A percentile compares a stretch with the other conserved stretches of the same genome.
These are phyloP conservation scores for Podotricha telesiphe DNA, from an alignment of 2,888 invertebrate genomes.

Conservation along the genomic window DNA sequence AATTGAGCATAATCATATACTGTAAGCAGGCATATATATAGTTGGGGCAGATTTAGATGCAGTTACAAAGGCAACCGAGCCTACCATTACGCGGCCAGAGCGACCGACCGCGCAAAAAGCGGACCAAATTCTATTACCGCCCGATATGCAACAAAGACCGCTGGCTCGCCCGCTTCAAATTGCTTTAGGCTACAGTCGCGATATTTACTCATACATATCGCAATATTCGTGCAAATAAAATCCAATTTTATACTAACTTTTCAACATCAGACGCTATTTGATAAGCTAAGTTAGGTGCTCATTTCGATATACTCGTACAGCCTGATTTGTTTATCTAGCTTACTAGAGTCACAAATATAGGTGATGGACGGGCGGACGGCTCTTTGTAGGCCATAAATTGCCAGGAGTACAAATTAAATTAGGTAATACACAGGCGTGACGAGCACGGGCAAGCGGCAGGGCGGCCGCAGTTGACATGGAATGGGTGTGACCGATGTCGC, in stretches of 20 bases:
- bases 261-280: constrained; percentile 44
- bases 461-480: constrained; percentile 73
- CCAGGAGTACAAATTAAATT: constrained; percentile 81
- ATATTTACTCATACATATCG: constrained; percentile 72
- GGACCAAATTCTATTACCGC: constrained; percentile 82
- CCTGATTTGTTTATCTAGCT: constrained; percentile 32
- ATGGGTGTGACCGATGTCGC: constrained; percentile 73
- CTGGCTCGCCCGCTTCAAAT: constrained; percentile 75
- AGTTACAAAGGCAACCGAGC: constrained; percentile 79
- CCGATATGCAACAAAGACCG: constrained; percentile 83
- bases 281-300: constrained; percentile 36
- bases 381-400: constrained; percentile 77
- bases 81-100: constrained; percentile 71
- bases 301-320: constrained; percentile 18
- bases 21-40: constrained; percentile 61
- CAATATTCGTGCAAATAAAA: constrained; percentile 68
- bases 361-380: constrained; percentile 70
- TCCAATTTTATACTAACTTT: constrained; percentile 59
- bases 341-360: constrained; percentile 51
- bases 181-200: constrained; percentile 80
- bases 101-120: constrained; percentile 78
- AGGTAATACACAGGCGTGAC: constrained; percentile 81
- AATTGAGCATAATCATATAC: constrained; percentile 46
- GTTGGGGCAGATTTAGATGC: constrained; percentile 75
- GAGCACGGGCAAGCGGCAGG: constrained; percentile 73